A percentile compares a stretch with the other conserved stretches of the same genome.
These are phyloP conservation scores for Forpus xanthops DNA, from an alignment of 2,797 vertebrate species.

Conservation along the genomic window DNA sequence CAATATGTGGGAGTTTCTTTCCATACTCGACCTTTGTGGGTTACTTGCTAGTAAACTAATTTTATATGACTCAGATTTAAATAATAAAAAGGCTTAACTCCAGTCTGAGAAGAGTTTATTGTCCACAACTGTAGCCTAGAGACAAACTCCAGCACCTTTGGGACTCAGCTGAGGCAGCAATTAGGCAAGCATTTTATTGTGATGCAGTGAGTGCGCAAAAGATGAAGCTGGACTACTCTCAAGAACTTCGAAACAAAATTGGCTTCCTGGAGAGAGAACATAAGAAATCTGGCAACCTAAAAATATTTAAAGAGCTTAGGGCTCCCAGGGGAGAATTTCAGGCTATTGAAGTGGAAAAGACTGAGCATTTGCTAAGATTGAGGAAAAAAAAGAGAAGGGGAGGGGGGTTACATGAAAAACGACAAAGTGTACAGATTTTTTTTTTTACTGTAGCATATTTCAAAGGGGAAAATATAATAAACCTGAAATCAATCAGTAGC, in stretches of 20 bases:
- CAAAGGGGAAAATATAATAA: slow-evolving; percentile 65
- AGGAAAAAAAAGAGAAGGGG: accelerated
- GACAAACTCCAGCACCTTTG: slow-evolving; percentile 57
- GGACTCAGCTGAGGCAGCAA: slow-evolving; percentile 66
- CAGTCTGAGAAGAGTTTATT: slow-evolving; percentile 65
- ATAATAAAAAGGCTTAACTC: slow-evolving; percentile 67
- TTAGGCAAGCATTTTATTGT: slow-evolving; percentile 72
- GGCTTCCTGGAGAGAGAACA: slow-evolving; percentile 70
- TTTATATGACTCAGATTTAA: slow-evolving; percentile 68
- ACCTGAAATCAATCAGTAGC: slow-evolving; percentile 64
- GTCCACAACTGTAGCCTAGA: slow-evolving; percentile 62
- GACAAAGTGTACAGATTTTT: slow-evolving; percentile 1
- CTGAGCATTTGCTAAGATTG: slow-evolving; percentile 60
- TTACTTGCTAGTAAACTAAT: slow-evolving; percentile 60
- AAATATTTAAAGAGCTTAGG: slow-evolving; percentile 75
- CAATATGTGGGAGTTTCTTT: slow-evolving; percentile 53
- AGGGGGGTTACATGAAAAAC: slow-evolving; percentile 54
- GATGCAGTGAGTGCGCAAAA: slow-evolving; percentile 59
- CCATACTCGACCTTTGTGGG: slow-evolving; percentile 43
- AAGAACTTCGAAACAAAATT: slow-evolving; percentile 66
- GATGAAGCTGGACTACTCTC: slow-evolving; percentile 65
- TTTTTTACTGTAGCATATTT: slow-evolving; percentile 45
- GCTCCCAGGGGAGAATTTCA: slow-evolving; percentile 66
- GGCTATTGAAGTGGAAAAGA: slow-evolving; percentile 67
- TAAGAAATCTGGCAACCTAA: slow-evolving; percentile 75